Percentiles rank a stretch among this genome's conserved stretches.
phyloP scores from a whole-genome alignment of 2,888 invertebrate genomes.

The Nebria salina region DNA sequence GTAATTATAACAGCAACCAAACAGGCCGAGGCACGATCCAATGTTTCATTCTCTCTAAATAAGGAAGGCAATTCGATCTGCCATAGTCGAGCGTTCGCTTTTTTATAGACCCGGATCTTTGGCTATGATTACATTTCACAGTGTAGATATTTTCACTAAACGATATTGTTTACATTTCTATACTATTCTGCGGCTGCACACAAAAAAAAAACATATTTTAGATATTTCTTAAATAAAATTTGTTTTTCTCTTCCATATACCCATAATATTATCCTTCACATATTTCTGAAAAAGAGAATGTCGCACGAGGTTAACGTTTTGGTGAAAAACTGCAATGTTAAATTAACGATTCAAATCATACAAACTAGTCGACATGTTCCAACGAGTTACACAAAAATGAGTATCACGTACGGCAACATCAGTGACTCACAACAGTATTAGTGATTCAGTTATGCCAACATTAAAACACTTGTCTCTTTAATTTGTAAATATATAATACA shows the following conservation, averaged over 20 bases:
- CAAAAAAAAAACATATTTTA: no score
- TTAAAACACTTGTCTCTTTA: not conserved
- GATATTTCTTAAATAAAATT: no score
- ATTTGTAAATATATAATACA: not conserved
- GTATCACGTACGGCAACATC: not conserved
- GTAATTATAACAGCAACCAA: constrained; percentile 7
- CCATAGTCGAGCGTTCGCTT: not conserved
- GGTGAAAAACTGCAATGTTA: not conserved
- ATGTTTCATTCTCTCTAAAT: not conserved
- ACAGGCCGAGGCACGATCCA: not conserved
- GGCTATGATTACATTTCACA: not conserved
- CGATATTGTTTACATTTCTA: not conserved
- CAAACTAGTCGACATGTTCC: not conserved
- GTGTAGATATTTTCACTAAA: not conserved
- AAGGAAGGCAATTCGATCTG: not conserved
- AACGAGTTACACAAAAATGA: not conserved
- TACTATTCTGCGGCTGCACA: no score
- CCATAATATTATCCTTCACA: not conserved
- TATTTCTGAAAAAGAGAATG: not conserved
- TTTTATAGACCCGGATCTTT: not conserved
- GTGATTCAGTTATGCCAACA: not conserved
- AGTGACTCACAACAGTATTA: not conserved
- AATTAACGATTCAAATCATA: not conserved
- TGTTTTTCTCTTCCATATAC: no score
- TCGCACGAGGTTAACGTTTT: not conserved